phyloP scores from a whole-genome alignment of 2,797 vertebrate species.

The Adrianichthys oophorus region DNA sequence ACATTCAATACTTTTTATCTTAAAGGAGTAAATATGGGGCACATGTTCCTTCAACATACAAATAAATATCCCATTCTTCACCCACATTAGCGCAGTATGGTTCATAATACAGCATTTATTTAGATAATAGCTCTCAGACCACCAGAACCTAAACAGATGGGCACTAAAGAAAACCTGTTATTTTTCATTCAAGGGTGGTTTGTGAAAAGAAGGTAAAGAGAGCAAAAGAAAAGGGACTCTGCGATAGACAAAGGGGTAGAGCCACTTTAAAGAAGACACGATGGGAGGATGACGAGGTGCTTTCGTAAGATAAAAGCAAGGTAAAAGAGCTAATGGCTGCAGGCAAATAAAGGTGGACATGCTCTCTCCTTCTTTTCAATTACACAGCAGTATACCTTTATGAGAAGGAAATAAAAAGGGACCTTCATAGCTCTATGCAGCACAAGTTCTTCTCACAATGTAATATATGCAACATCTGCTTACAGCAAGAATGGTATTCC shows the following conservation, averaged over 20 bases:
- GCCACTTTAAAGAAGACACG: background rate
- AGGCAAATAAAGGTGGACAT: slow-evolving; percentile 18
- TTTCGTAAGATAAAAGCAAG: slow-evolving; percentile 30
- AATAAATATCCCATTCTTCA: slow-evolving; percentile 6
- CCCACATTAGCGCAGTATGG: slow-evolving; percentile 19
- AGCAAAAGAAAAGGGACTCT: slow-evolving; percentile 22
- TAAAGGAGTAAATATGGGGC: no score
- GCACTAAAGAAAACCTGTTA: slow-evolving; percentile 45
- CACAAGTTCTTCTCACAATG: background rate
- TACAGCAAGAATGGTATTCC: no score
- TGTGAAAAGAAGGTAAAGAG: slow-evolving; percentile 35
- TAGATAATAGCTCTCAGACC: slow-evolving; percentile 38
- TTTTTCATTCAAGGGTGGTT: slow-evolving; percentile 25
- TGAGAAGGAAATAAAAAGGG: slow-evolving; percentile 33
- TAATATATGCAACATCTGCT: no score
- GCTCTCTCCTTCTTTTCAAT: slow-evolving; percentile 11
- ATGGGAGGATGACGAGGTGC: slow-evolving; percentile 11
- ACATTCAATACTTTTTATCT: no score
- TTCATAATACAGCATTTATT: slow-evolving; percentile 53
- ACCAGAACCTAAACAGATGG: slow-evolving; percentile 37
- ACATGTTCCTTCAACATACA: background rate
- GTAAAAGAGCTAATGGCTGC: slow-evolving; percentile 29
- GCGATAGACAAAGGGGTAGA: slow-evolving; percentile 14
- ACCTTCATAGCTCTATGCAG: slow-evolving; percentile 11
- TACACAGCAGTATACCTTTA: slow-evolving; percentile 27